phyloP scores from a whole-genome alignment of 2,888 invertebrate genomes.

The Drosophila birchii region DNA sequence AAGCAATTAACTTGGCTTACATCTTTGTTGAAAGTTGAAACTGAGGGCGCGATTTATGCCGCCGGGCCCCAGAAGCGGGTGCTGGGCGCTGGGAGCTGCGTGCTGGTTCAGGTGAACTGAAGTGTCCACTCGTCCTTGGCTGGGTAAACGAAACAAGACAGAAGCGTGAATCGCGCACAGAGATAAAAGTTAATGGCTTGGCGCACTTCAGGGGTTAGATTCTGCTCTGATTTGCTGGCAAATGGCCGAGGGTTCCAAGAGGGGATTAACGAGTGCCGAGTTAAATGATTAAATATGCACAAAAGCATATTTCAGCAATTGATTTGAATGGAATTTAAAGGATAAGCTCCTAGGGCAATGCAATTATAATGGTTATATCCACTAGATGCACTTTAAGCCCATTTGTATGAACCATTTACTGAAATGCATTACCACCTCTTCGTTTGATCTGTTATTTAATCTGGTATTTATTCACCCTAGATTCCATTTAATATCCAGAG shows the following conservation, averaged over 20 bases:
- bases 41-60: conserved; percentile 78
- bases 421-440: not conserved
- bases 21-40: conserved; percentile 78
- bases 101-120: conserved; percentile 25
- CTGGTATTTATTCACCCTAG: not conserved
- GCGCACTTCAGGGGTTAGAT: conserved; percentile 67
- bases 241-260: conserved; percentile 53
- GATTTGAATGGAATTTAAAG: not conserved
- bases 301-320: not conserved
- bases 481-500: not conserved
- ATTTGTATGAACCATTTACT: not conserved
- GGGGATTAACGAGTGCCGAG: conserved; percentile 4
- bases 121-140: conserved; percentile 48
- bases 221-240: conserved; percentile 66
- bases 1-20: conserved; percentile 80
- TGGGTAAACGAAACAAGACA: conserved; percentile 52
- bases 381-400: not conserved
- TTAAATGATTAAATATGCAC: conserved; percentile 31
- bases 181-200: conserved; percentile 70
- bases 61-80: conserved; percentile 40
- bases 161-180: conserved; percentile 49
- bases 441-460: no score
- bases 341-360: not conserved
- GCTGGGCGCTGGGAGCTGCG: conserved; percentile 5
- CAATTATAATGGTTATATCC: not conserved